Conservation (phyloP, 1,140 invertebrate genomes). For the Ladona fulva region DNA sequence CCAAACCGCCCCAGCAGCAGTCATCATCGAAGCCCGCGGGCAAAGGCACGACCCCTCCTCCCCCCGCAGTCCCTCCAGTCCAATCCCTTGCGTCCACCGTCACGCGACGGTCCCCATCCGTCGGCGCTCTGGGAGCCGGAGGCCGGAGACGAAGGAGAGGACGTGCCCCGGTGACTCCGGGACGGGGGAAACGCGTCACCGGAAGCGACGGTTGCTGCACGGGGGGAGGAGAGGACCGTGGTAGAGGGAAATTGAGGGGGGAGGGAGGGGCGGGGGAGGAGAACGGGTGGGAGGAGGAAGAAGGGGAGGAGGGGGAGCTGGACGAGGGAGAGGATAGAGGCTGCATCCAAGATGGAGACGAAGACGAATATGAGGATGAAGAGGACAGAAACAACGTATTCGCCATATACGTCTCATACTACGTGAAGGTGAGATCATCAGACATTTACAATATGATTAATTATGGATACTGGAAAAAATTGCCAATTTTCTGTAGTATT, state of each 20-base stretch:
- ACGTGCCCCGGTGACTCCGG: background rate
- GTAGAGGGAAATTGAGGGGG: background rate
- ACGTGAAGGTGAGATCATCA: slow-evolving; percentile 56
- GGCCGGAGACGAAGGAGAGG: background rate
- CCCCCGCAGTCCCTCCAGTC: slow-evolving; percentile 59
- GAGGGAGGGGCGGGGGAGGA: background rate
- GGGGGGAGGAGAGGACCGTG: background rate
- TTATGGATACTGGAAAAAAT: too few relatives aligned
- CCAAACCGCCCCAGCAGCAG: slow-evolving; percentile 52
- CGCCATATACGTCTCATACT: slow-evolving; percentile 82
- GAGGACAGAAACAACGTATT: slow-evolving; percentile 52
- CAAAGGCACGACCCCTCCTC: slow-evolving; percentile 72
- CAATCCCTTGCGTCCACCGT: slow-evolving; percentile 61
- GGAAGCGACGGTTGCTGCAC: background rate
- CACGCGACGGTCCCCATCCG: slow-evolving; percentile 42
- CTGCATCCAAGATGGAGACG: background rate
- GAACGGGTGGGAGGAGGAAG: background rate
- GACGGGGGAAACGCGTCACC: background rate
- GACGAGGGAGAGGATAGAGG: background rate
- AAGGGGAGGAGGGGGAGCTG: background rate
- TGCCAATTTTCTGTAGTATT: too few relatives aligned
- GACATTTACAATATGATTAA: background rate
- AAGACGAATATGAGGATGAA: background rate
- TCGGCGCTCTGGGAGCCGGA: slow-evolving; percentile 24
- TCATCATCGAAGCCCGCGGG: slow-evolving; percentile 66